A percentile compares a stretch with the other conserved stretches of the same genome.
phyloP scores from a whole-genome alignment of 1,140 invertebrate genomes.

The Contarinia nasturtii region DNA sequence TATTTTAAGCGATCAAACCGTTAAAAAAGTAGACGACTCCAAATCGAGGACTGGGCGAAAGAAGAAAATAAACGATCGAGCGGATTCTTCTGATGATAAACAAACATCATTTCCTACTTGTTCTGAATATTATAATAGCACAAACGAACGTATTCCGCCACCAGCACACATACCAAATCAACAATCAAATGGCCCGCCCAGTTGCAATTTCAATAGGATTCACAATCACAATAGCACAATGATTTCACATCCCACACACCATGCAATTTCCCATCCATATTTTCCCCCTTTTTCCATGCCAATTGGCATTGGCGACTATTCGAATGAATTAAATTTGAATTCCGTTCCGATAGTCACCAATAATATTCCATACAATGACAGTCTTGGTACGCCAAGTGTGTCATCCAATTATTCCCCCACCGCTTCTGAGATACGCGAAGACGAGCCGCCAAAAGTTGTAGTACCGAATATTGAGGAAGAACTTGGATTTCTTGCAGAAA shows the following conservation, averaged over 20 bases:
- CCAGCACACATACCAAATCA: conserved; percentile 45
- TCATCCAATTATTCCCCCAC: conserved; percentile 29
- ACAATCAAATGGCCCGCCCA: conserved; percentile 42
- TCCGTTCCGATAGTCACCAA: conserved; percentile 23
- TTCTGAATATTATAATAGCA: conserved; percentile 31
- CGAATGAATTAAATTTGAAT: too few relatives aligned
- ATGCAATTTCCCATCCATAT: conserved; percentile 30
- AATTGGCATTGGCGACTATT: conserved; percentile 6
- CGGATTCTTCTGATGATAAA: background rate
- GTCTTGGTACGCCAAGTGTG: conserved; percentile 14
- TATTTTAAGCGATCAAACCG: conserved; percentile 1
- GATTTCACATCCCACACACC: conserved; percentile 37
- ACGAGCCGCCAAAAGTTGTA: conserved; percentile 45
- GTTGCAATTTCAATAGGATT: conserved; percentile 33
- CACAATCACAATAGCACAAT: conserved; percentile 42
- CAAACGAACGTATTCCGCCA: conserved; percentile 33
- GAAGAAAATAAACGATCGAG: background rate
- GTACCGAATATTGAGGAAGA: conserved; percentile 73
- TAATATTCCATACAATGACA: conserved; percentile 9
- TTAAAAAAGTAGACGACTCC: conserved; percentile 2
- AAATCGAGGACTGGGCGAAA: too few relatives aligned
- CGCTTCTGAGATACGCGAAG: conserved; percentile 30
- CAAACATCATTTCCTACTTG: background rate
- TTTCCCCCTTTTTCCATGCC: conserved; percentile 47
- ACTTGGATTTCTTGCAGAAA: conserved; percentile 50